Conservation (phyloP, 1,140 invertebrate genomes). For the Cydia strobilella region DNA sequence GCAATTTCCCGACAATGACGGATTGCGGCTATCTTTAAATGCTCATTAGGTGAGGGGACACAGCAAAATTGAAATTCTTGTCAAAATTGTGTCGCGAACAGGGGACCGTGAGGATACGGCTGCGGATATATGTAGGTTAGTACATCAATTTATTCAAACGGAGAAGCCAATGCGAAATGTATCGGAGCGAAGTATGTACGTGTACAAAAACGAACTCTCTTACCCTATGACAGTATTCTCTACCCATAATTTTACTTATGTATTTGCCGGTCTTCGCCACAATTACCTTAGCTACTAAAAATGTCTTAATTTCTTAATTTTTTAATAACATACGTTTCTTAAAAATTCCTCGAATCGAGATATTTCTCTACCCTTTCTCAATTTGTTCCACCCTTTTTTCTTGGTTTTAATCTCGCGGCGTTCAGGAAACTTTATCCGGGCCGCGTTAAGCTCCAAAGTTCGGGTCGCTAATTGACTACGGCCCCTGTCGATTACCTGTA, state of each 20-base stretch:
- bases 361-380: too few relatives aligned
- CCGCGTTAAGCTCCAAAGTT: background rate
- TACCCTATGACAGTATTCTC: too few relatives aligned
- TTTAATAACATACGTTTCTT: too few relatives aligned
- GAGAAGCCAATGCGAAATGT: too few relatives aligned
- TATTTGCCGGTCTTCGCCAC: too few relatives aligned
- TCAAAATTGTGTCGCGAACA: background rate
- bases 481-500: background rate
- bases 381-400: background rate
- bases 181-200: too few relatives aligned
- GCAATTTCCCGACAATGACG: constrained; percentile 19
- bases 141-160: too few relatives aligned
- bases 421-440: background rate
- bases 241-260: too few relatives aligned
- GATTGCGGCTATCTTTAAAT: constrained; percentile 16
- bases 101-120: background rate
- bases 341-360: too few relatives aligned
- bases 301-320: too few relatives aligned
- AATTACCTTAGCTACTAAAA: too few relatives aligned
- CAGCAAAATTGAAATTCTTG: constrained; percentile 18
- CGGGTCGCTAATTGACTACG: background rate
- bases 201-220: too few relatives aligned
- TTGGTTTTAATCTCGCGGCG: background rate
- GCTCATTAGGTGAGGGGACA: background rate
- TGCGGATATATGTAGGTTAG: background rate